Base-by-base conservation (phyloP, 2,797 vertebrate species). In the Labeo calbasu region DNA sequence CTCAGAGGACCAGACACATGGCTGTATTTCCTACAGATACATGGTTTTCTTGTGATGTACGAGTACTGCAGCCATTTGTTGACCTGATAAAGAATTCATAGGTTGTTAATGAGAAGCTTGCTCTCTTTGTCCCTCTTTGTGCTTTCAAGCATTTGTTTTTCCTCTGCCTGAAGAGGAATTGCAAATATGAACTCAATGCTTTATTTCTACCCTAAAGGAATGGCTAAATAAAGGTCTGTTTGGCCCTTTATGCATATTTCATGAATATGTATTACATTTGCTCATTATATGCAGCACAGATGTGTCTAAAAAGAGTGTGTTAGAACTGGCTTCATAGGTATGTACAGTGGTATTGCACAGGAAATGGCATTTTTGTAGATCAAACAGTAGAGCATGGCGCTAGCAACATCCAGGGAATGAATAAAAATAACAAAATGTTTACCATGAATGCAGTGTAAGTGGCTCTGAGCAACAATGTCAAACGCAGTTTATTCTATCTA, bases 21-120 rank as follows among this genome's bases (percentile, higher is more conserved):
- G 7, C 46, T 70, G 32, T 76, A 82, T 84, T 63, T 83, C 55
- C 82, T 68, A 57, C 28, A 71, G 10, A 59, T 23, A 23, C 57
- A 5, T 23, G 10, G 71, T 57, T 61, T 86, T 46, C 82, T 61
- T 81, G 59, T 87, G 87, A 85, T 92, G 86, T 89, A 92, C 89
- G 88, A 87, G 75, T 2, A 70, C 77, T 91, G 90, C 89, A 92
- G 88, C 86, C 90, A 93, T 94, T 94, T 92, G 92, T 92, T 94
- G 91, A 85, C 91, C 93, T 94, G 93, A 94, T 95, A 93, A 95
- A 93, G 90, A 94, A 94, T 94, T 94, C 91, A 95, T 92, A 92
- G 91, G 89, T 90, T 89, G 90, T 92, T 94, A 94, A 94, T 82
- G 88, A 94, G 92, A 91, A 93, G 91, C 92, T 92, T 91, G 92